Base-by-base conservation (phyloP, 2,888 invertebrate species). In the Melinaea menophilus region DNA sequence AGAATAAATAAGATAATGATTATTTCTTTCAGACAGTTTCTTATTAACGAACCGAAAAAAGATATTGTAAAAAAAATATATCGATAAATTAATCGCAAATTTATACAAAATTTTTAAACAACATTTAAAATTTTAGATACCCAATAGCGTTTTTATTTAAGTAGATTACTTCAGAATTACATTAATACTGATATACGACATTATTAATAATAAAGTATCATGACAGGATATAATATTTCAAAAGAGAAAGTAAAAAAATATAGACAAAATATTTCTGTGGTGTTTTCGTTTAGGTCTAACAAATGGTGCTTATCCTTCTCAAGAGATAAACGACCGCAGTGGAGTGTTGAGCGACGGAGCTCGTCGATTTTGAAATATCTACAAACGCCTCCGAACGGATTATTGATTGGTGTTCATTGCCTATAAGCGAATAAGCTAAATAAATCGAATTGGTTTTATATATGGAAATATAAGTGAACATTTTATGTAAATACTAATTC, bases 261-360 rank as follows among this genome's bases (percentile, higher is more conserved):
- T 51, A 31, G 7, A 63, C 63, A 63, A 68, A 66, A 66, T 68
- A 76, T 75, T 74, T 71, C 73, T 71, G 73, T 69, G 58, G 62
- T 64, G 67, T 72, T 71, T 75, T 75, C 77, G 75, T 77, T 75
- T 73, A 73, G 71, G 72, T 74, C 75, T 77, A 80, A 82, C 80
- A 83, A 85, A 84, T 81, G 80, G 77, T 76, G 74, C 80, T 83
- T 82, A 82, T 85, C 79, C 77, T 78, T 81, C 83, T 80, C 79
- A 77, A 76, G 73, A 76, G 76, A 81, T 81, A 80, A 81, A 80
- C 78, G 80, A 73, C 73, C 73, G 73, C 73, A 76, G 82, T 80
- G 80, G 80, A 81, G 83, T 79, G 80, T 80, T 75, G 76, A 76
- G 77, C 80, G 81, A 81, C 80, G 81, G 79, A 81, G 79, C 80